phyloP scores from a whole-genome alignment of 1,140 invertebrate species.

The Mizuhopecten yessoensis region DNA sequence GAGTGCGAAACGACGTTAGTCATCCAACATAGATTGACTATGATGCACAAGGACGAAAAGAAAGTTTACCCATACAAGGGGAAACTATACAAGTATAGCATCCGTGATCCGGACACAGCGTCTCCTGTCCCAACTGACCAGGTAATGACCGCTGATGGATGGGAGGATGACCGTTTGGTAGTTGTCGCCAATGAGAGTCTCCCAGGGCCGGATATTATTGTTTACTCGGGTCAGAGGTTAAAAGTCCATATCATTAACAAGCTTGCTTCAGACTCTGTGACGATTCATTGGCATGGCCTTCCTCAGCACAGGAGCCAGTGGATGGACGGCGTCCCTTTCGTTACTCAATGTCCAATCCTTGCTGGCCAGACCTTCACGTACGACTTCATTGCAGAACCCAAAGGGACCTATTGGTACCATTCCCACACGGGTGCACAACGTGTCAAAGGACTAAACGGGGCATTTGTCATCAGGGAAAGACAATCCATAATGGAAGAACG shows the following conservation, averaged over 20 bases:
- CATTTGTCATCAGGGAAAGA: conserved; percentile 71
- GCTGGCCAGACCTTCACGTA: conserved; percentile 94
- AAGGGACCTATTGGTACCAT: conserved; percentile 82
- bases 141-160: conserved; percentile 69
- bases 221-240: conserved; percentile 93
- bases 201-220: conserved; percentile 85
- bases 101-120: not conserved
- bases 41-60: conserved; percentile 59
- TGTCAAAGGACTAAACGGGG: conserved; percentile 74
- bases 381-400: conserved; percentile 85
- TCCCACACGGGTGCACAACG: conserved; percentile 76
- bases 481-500: conserved; percentile 62
- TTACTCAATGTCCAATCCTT: conserved; percentile 95
- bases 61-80: conserved; percentile 55
- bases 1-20: conserved; percentile 68
- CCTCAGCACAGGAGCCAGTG: conserved; percentile 92
- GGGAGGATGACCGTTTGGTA: conserved; percentile 52
- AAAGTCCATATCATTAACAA: conserved; percentile 93
- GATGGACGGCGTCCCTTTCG: conserved; percentile 95
- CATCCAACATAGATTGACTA: conserved; percentile 64
- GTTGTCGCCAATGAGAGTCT: conserved; percentile 70
- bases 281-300: conserved; percentile 95
- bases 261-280: conserved; percentile 90
- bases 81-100: conserved; percentile 55
- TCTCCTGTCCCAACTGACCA: conserved; percentile 51